Evolutionary conservation across 1,140 invertebrate genomes (phyloP).

Genomic region (Semibalanus balanoides): DNA sequence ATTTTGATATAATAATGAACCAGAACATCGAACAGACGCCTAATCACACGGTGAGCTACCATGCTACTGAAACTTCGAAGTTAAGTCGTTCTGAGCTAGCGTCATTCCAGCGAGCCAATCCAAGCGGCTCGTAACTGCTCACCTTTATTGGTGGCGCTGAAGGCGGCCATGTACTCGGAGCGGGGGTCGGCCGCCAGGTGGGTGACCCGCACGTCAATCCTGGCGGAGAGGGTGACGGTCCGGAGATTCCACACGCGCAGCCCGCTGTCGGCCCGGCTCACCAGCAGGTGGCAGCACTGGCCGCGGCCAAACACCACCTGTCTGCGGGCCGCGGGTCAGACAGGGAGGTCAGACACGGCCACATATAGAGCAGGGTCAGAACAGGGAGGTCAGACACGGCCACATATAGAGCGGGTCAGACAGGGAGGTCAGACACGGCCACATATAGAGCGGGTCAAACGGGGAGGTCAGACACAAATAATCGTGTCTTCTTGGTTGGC

Average conservation of each 20-base stretch:
- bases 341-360: constrained; percentile 3
- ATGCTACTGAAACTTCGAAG: too few species aligned
- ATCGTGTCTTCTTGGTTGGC: too few species aligned
- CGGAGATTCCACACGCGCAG: constrained; percentile 57
- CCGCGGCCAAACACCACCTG: constrained; percentile 47
- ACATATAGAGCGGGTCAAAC: too few species aligned
- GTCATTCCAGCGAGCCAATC: too few species aligned
- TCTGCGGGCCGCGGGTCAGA: constrained; percentile 25
- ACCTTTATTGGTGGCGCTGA: constrained; percentile 45
- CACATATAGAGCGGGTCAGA: background rate
- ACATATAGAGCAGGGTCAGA: too few species aligned
- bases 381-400: too few species aligned
- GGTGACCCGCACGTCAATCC: constrained; percentile 37
- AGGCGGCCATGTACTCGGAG: constrained; percentile 46
- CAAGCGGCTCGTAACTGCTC: constrained; percentile 20
- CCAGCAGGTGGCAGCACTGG: constrained; percentile 46
- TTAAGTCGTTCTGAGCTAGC: too few species aligned
- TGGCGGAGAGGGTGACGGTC: constrained; percentile 43
- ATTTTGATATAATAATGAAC: too few species aligned
- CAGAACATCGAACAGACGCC: too few species aligned
- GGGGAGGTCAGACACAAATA: too few species aligned
- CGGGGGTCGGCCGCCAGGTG: constrained; percentile 42
- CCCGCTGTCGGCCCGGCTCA: constrained; percentile 38
- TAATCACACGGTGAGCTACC: too few species aligned
- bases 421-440: constrained; percentile 3